These are phyloP conservation scores for Notechis scutatus DNA, from an alignment of 2,113 vertebrate species.

Conservation along the genomic window DNA sequence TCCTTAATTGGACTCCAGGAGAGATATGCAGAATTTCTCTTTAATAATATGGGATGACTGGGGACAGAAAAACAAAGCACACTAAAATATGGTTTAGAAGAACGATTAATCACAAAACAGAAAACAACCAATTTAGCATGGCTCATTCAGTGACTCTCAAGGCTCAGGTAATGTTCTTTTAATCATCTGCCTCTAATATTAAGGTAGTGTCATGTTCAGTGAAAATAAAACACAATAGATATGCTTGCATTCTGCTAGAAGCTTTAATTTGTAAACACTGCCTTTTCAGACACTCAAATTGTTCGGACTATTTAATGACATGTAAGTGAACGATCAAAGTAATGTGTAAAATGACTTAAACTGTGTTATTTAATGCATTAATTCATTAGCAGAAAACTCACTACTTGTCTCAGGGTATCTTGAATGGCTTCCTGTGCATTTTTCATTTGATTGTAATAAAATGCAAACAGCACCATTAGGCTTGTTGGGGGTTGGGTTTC, in stretches of 20 bases:
- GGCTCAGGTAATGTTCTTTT: conserved; percentile 98
- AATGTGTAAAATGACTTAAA: conserved; percentile 66
- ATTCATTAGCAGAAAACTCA: conserved; percentile 63
- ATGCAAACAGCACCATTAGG: conserved; percentile 49
- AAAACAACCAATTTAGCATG: conserved; percentile 98
- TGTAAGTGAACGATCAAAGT: conserved; percentile 73
- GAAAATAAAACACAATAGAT: conserved; percentile 76
- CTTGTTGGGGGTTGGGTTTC: conserved; percentile 14
- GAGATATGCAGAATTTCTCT: conserved; percentile 99
- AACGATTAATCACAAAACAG: conserved; percentile 97
- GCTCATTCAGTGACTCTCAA: conserved; percentile 94
- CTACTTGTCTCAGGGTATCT: conserved; percentile 37
- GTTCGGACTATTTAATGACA: conserved; percentile 68
- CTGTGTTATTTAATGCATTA: conserved; percentile 69
- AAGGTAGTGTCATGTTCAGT: conserved; percentile 76
- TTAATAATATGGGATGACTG: conserved; percentile 99
- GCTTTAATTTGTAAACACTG: conserved; percentile 79
- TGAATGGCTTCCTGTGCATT: conserved; percentile 51
- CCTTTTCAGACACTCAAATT: conserved; percentile 69
- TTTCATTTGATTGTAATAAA: conserved; percentile 61
- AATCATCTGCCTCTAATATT: conserved; percentile 93
- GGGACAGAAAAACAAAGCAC: conserved; percentile 98
- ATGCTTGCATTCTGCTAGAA: conserved; percentile 72
- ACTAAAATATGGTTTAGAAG: conserved; percentile 94
- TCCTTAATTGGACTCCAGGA: conserved; percentile 99